A percentile compares a stretch with the other conserved stretches of the same genome.
Evolutionary conservation across 2,113 vertebrate genomes (phyloP).

Genomic region (Centropristis striata): DNA sequence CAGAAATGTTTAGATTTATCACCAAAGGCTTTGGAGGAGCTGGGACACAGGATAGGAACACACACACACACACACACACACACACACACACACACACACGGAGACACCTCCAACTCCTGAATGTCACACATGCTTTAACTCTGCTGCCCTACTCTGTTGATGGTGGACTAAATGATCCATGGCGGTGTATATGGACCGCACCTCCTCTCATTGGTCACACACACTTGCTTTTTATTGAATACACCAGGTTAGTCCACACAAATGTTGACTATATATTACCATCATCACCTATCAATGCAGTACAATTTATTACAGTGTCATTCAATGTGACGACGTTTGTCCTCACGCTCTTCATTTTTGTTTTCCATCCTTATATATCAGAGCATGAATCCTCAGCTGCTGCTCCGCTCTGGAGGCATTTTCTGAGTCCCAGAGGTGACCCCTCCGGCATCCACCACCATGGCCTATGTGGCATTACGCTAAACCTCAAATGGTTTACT

Average conservation of each 20-base stretch:
- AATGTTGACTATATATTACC: conserved; percentile 55
- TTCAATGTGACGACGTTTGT: conserved; percentile 16
- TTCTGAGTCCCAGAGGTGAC: conserved; percentile 59
- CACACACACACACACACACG: conserved; percentile 19
- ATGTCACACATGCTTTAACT: conserved; percentile 63
- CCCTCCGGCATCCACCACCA: conserved; percentile 52
- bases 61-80: conserved; percentile 18
- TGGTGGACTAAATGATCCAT: conserved; percentile 77
- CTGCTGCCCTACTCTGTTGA: conserved; percentile 61
- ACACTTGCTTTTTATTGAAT: conserved; percentile 79
- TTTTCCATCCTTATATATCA: background rate
- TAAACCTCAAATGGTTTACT: conserved; percentile 80
- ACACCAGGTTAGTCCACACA: conserved; percentile 33
- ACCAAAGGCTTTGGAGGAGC: conserved; percentile 32
- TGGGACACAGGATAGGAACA: conserved; percentile 1
- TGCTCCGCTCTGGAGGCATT: conserved; percentile 30
- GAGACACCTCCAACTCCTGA: conserved; percentile 49
- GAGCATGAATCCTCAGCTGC: conserved; percentile 52
- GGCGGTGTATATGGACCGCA: conserved; percentile 67
- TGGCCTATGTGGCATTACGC: conserved; percentile 54
- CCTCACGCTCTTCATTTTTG: background rate
- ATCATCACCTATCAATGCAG: conserved; percentile 7
- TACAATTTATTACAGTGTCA: conserved; percentile 9
- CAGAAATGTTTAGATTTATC: conserved; percentile 69
- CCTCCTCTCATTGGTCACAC: conserved; percentile 74